Evolutionary conservation across 1,140 invertebrate species (phyloP).

Genomic region (Archegozetes longisetosus): DNA sequence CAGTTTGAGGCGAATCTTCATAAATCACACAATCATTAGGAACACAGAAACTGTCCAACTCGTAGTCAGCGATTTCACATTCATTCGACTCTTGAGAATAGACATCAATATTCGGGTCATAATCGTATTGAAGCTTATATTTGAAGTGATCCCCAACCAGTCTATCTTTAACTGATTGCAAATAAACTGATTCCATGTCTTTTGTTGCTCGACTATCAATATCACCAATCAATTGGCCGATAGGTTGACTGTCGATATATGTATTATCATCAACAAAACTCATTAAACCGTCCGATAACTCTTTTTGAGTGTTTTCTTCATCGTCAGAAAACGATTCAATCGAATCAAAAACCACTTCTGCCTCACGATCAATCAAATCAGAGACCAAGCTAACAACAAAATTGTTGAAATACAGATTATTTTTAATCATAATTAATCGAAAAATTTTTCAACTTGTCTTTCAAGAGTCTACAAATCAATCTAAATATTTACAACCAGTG

Average conservation of each 20-base stretch:
- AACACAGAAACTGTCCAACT: background rate
- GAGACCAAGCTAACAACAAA: background rate
- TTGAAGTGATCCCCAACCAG: background rate
- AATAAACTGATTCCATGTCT: background rate
- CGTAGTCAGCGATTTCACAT: background rate
- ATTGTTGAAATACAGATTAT: too few species aligned
- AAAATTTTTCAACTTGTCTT: too few species aligned
- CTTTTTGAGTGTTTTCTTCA: background rate
- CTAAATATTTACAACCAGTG: too few species aligned
- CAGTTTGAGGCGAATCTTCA: background rate
- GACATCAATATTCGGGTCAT: slow-evolving; percentile 10
- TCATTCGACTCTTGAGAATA: slow-evolving; percentile 6
- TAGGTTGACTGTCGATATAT: background rate
- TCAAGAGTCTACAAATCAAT: too few species aligned
- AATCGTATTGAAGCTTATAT: slow-evolving; percentile 13
- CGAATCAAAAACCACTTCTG: too few species aligned
- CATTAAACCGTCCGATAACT: background rate
- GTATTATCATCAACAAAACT: background rate
- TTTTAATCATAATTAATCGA: too few species aligned
- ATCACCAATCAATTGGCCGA: background rate
- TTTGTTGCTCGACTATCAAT: background rate
- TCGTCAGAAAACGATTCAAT: too few species aligned
- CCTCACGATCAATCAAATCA: background rate
- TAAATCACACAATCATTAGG: background rate
- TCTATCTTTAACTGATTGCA: background rate